Base-by-base conservation (phyloP, 2,113 vertebrate species). In the Lophotis ruficrista region DNA sequence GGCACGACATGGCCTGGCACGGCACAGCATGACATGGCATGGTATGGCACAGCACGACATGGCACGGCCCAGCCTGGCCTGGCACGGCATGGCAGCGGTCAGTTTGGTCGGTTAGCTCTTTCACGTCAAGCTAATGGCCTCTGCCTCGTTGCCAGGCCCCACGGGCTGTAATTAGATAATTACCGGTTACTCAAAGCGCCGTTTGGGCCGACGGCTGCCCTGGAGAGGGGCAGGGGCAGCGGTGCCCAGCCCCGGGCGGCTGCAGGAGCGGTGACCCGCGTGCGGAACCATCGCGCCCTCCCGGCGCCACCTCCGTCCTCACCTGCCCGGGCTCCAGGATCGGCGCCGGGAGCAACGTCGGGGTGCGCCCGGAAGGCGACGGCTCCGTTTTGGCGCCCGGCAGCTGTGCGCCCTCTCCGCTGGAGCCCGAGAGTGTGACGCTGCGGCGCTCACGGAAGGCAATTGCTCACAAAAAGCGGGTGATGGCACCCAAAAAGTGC, bases 341-440 rank as follows among this genome's bases (percentile, higher is more conserved):
- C 1, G 5, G 47, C 45, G 16, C 24, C 1, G 2, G 66, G 58
- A 80, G 20, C 48, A 9, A n/a, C 1, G 0, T 3, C 5, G 3
- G 25, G 31, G 25, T 24, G 41, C 41, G 7, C 25, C 33, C 6
- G 4, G 17, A 45, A 13, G 9, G 18, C 7, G 6, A 5, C 2
- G 2, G 10, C 57, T n/a, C 37, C 1, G 12, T 3, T 57, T 6
- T 4, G 47, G 7, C 4, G 17, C 19, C 35, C 53, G 58, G n/a
- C 62, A 15, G 27, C 57, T 24, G 47, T 4, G 47, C 47, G 21
- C 18, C 38, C 12, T 16, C 19, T 19, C 23, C 4, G 1, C 1
- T 14, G 28, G 24, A 75, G 12, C 35, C 53, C 30, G 23, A 14
- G 45, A 60, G 24, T 0, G 3, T 1, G 3, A 21, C 47, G 47